phyloP scores from a whole-genome alignment of 2,888 invertebrate genomes.

The Lypha dubia region DNA sequence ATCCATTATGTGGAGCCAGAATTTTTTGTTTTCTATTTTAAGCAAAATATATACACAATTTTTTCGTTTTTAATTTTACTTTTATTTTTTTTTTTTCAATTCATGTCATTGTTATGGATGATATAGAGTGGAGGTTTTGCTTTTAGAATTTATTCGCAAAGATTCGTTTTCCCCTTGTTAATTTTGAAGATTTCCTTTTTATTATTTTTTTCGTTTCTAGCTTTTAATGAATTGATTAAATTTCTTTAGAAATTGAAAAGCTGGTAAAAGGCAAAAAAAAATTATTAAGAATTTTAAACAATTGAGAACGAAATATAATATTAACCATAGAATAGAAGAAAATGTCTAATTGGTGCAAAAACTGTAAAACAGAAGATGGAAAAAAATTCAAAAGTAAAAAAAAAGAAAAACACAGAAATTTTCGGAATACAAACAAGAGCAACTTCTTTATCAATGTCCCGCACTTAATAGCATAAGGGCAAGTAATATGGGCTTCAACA shows the following conservation, averaged over 20 bases:
- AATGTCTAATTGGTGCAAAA: constrained; percentile 16
- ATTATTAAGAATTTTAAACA: constrained; percentile 8
- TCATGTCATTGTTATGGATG: constrained; percentile 31
- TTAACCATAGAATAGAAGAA: neutral
- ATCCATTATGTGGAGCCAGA: constrained; percentile 38
- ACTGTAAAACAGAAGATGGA: neutral
- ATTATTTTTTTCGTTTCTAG: neutral
- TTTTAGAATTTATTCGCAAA: constrained; percentile 29
- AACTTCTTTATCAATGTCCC: too few relatives aligned
- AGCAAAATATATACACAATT: constrained; percentile 31
- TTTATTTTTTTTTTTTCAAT: constrained; percentile 41
- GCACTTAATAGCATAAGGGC: too few relatives aligned
- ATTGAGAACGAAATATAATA: constrained; percentile 4
- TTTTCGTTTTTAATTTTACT: constrained; percentile 18
- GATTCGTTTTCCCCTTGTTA: constrained; percentile 39
- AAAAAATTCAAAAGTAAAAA: neutral
- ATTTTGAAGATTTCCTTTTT: constrained; percentile 20
- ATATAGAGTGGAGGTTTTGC: constrained; percentile 14
- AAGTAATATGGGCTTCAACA: too few relatives aligned
- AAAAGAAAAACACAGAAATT: too few relatives aligned
- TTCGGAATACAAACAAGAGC: too few relatives aligned
- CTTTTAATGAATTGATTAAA: constrained; percentile 44
- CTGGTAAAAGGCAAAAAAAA: neutral
- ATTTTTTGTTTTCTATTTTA: constrained; percentile 20
- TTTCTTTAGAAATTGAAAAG: constrained; percentile 19